Evolutionary conservation across 2,888 invertebrate genomes (phyloP).

Genomic region (Cataglyphis altisquamis): DNA sequence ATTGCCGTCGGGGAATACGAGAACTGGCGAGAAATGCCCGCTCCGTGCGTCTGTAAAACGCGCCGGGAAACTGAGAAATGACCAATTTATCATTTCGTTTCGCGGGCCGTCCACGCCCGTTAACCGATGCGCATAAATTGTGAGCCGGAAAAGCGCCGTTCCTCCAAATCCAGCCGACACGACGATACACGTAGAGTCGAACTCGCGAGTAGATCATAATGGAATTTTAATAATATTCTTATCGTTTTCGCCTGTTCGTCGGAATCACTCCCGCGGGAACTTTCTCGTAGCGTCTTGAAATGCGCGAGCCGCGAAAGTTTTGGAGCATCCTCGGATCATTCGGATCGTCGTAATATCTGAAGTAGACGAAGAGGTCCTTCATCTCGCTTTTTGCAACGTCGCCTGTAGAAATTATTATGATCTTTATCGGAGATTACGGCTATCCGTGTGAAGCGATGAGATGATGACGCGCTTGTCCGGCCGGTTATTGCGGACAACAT

Average conservation of each 20-base stretch:
- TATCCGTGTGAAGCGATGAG: neutral
- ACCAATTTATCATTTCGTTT: slow-evolving; percentile 72
- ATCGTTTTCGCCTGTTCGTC: slow-evolving; percentile 66
- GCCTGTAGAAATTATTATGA: neutral
- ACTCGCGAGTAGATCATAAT: slow-evolving; percentile 78
- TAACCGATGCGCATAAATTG: slow-evolving; percentile 83
- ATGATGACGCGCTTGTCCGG: neutral
- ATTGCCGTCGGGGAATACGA: slow-evolving; percentile 61
- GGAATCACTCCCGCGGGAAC: slow-evolving; percentile 76
- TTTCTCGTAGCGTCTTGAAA: slow-evolving; percentile 38
- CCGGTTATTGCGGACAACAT: slow-evolving; percentile 69
- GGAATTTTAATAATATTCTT: slow-evolving; percentile 83
- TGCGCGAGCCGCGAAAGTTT: slow-evolving; percentile 58
- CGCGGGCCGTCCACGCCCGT: slow-evolving; percentile 57
- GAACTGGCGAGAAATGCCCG: slow-evolving; percentile 23
- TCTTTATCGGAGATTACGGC: neutral
- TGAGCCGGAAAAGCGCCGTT: slow-evolving; percentile 64
- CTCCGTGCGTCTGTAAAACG: slow-evolving; percentile 59
- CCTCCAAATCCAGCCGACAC: slow-evolving; percentile 62
- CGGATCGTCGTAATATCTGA: neutral
- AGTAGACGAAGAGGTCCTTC: neutral
- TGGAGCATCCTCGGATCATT: neutral
- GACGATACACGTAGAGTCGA: slow-evolving; percentile 65
- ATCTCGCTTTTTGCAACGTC: neutral
- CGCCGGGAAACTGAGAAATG: slow-evolving; percentile 64